Evolutionary conservation across 2,797 vertebrate species (phyloP), one percentile per base, ranked within the genome.

Genomic region (Chrosomus eos): DNA sequence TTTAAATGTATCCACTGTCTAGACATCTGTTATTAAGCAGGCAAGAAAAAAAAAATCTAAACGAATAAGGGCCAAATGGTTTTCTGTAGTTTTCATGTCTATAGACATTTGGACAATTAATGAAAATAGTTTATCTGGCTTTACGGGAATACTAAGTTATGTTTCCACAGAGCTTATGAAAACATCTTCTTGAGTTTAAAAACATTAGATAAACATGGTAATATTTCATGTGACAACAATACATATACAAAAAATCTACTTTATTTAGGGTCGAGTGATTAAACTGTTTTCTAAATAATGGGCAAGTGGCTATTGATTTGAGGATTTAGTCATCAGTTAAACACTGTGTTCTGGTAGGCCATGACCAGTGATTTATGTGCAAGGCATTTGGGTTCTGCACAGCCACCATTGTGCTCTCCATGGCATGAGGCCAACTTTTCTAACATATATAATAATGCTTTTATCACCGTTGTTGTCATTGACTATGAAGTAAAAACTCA

Each of bases 141-240:
- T 67, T 40, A 14, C 1, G 0, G 10, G 31, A 36, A 67, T 67
- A 38, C 11, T 33, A 21, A 38, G 31, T 38, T 19, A 33, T 28
- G 51, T 48, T 55, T 84, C 36, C 13, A 31, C 11, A 73, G 26
- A 43, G 23, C 66, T 23, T 14, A 64, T 48, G 74, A 28, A 70
- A 45, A 38, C 3, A 45, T 45, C 23, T 71, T 51, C 33, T 43
- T 71, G 19, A 28, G 36, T 45, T 80, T 28, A 31, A 81, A 71
- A 71, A 28, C 11, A 55, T n/a, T 26, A 7, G 1, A 26, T n/a
- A 60, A 31, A 19, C n/a, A 71, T 71, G 67, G 48, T 31, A 38
- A 45, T 33, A 28, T 81, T 60, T 64, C 53, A 73, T 48, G 38
- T 73, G 21, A 62, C 53, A 62, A 71, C 66, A 71, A 60, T 28